Evolutionary conservation across 2,113 vertebrate genomes (phyloP), one percentile per base, ranked within the genome.

Genomic region (Forbesichthys papilliferus): DNA sequence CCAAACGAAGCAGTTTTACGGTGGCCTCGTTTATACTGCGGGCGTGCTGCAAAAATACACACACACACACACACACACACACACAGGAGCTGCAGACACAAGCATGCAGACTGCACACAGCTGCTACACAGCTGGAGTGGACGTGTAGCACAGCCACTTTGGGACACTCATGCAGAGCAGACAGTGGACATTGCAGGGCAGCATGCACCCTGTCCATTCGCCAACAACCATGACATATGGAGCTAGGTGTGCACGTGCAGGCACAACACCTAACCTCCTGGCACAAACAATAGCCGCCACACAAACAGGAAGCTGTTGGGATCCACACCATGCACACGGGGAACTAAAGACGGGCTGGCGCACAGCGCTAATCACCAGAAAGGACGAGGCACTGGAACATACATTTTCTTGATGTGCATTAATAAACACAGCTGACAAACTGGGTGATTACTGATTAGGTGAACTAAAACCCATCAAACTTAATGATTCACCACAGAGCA

Each of bases 1-100:
- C 98, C 98, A 92, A 93, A 95, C 81, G 98, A 99, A 89, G 98
- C 98, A 64, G 98, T 99, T 98, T 99, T 99, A 96, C 97, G 97
- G 88, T 99, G 98, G 91, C 98, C 96, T 94, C 94, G 95, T 94
- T 98, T 99, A 95, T 94, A 96, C 94, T 93, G 96, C 80, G 90
- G 89, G 89, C 89, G 92, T 94, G 93, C 96, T 96, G 98, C 94
- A 92, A 96, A 98, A 95, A 98, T 92, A 99, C 93, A 98, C 92
- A 98, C 82, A 96, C 87, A 89, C 77, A 89, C 79, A 88, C 84
- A 87, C 85, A 77, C 91, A 98, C 92, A 97, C 82, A 96, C 87
- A 89, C 75, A 89, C 75, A 88, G 75, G 91, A 95, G 91, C 90
- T 84, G 87, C 87, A 89, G 92, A 96, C 95, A 97, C 79, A 80